phyloP scores from a whole-genome alignment of 2,113 vertebrate species.

The Callipepla squamata region DNA sequence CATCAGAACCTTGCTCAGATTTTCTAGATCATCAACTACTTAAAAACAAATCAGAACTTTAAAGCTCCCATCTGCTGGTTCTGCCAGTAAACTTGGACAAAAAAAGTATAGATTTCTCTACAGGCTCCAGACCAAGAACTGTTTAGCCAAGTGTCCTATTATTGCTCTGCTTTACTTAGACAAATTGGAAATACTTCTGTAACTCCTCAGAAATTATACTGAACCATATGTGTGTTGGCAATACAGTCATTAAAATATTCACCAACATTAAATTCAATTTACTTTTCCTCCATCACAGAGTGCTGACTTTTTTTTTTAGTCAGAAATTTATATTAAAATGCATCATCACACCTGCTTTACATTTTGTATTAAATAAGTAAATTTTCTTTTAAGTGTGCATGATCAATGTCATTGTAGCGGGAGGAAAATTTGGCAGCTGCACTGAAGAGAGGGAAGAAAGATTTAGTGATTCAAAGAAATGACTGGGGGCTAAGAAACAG shows the following conservation, averaged over 20 bases:
- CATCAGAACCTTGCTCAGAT: background rate
- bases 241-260: background rate
- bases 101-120: no score
- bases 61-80: background rate
- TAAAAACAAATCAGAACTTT: background rate
- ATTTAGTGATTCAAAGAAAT: background rate
- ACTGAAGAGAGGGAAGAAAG: background rate
- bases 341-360: background rate
- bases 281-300: background rate
- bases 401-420: background rate
- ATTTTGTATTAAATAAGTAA: background rate
- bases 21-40: background rate
- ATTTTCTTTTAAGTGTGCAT: background rate
- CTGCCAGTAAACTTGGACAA: background rate
- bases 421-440: conserved; percentile 4
- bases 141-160: background rate
- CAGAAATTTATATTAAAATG: conserved; percentile 26
- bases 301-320: background rate
- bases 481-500: background rate
- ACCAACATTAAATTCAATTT: conserved; percentile 4
- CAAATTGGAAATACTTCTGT: background rate
- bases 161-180: background rate
- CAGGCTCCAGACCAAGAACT: no score
- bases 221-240: background rate
- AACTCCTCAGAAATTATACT: background rate